Conservation (phyloP, 1,140 invertebrate genomes). For the Ips typographus region DNA sequence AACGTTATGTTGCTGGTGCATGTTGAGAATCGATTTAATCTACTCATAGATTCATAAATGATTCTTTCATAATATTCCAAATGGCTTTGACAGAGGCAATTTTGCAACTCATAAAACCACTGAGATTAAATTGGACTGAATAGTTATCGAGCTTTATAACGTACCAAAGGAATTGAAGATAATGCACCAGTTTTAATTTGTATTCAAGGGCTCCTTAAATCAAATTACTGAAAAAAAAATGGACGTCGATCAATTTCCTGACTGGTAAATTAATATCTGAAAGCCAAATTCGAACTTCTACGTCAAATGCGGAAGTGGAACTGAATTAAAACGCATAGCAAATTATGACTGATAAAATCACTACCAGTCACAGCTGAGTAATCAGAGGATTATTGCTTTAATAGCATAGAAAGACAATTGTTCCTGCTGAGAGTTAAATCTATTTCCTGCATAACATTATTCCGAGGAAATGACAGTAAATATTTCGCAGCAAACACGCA, state of each 20-base stretch:
- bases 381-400: constrained; percentile 26
- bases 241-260: not conserved
- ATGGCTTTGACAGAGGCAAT: constrained; percentile 15
- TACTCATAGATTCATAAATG: not conserved
- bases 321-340: constrained; percentile 23
- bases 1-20: constrained; percentile 18
- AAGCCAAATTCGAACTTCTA: constrained; percentile 7
- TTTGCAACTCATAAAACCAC: constrained; percentile 18
- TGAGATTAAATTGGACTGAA: constrained; percentile 13
- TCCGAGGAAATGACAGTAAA: constrained; percentile 6
- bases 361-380: constrained; percentile 24
- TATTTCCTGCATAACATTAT: constrained; percentile 23
- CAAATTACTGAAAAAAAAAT: too few species aligned
- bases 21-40: constrained; percentile 21
- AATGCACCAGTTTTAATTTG: too few species aligned
- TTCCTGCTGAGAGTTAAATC: constrained; percentile 13
- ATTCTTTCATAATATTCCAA: constrained; percentile 18
- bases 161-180: too few species aligned
- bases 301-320: constrained; percentile 20
- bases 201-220: too few species aligned
- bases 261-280: constrained; percentile 1
- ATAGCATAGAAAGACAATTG: constrained; percentile 21
- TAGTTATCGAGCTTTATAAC: not conserved
- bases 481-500: not conserved
- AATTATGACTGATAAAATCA: constrained; percentile 23